Conservation (phyloP, 2,797 vertebrate species). For the Sebastiscus albofasciatus region DNA sequence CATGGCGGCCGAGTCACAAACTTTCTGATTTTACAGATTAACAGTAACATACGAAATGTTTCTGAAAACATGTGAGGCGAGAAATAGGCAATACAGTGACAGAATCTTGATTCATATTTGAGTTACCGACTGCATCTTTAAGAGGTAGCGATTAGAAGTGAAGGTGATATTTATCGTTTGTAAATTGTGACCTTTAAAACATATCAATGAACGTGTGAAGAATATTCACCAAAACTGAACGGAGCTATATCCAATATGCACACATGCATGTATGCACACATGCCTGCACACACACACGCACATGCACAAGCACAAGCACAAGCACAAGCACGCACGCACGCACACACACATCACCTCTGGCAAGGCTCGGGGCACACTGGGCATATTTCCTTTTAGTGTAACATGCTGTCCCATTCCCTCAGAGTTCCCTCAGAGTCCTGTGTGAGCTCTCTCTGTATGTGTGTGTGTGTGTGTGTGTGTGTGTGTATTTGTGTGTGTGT, state of each 20-base stretch:
- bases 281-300: constrained; percentile 16
- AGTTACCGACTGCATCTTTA: not conserved
- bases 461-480: constrained; percentile 9
- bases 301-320: constrained; percentile 25
- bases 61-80: no score
- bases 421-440: constrained; percentile 21
- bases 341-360: constrained; percentile 55
- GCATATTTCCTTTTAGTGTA: constrained; percentile 65
- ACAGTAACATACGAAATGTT: no score
- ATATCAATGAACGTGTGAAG: constrained; percentile 8
- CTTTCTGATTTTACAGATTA: no score
- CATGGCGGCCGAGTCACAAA: no score
- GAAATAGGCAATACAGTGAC: no score
- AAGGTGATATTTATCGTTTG: not conserved
- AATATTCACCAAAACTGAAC: constrained; percentile 14
- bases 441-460: constrained; percentile 3
- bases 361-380: constrained; percentile 60
- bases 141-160: not conserved
- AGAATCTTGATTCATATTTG: not conserved
- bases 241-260: constrained; percentile 15
- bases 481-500: constrained; percentile 13
- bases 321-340: constrained; percentile 2
- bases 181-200: constrained; percentile 21
- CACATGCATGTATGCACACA: constrained; percentile 37
- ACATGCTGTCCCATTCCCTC: constrained; percentile 55